phyloP scores from a whole-genome alignment of 2,113 vertebrate species.

The Phoxinus phoxinus region DNA sequence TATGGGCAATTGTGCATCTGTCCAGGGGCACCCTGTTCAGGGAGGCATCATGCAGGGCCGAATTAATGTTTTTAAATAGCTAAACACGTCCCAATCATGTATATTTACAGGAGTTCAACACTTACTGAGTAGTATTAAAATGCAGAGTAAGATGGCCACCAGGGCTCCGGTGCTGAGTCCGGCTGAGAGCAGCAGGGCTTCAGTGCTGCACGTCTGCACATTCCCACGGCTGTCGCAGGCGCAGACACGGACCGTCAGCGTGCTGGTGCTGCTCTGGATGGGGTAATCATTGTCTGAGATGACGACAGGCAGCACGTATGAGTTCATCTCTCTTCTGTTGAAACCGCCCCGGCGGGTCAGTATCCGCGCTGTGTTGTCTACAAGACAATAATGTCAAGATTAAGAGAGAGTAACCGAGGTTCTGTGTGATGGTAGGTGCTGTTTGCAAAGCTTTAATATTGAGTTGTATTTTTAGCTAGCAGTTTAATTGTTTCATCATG shows the following conservation, averaged over 20 bases:
- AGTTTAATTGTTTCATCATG: not conserved
- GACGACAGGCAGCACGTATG: constrained; percentile 91
- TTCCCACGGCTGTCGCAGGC: constrained; percentile 87
- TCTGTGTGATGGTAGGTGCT: not conserved
- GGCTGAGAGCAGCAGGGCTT: constrained; percentile 87
- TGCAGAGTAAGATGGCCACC: constrained; percentile 89
- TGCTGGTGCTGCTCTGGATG: constrained; percentile 93
- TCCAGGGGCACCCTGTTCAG: not conserved
- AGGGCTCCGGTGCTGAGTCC: constrained; percentile 89
- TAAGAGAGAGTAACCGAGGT: not conserved
- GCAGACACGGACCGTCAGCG: constrained; percentile 86
- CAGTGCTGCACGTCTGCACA: constrained; percentile 87
- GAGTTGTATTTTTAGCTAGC: not conserved
- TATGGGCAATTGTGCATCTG: constrained; percentile 9
- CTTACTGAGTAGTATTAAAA: constrained; percentile 90
- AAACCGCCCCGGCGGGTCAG: constrained; percentile 91
- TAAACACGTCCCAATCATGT: not conserved
- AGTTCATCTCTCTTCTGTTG: constrained; percentile 88
- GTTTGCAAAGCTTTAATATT: not conserved
- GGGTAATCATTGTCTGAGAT: constrained; percentile 96
- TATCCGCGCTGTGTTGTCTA: constrained; percentile 97
- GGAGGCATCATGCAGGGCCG: not conserved
- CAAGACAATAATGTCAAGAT: not conserved
- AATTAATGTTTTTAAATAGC: constrained; percentile 6
- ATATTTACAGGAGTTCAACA: constrained; percentile 31